A percentile compares a stretch with the other conserved stretches of the same genome.
Evolutionary conservation across 2,888 invertebrate species (phyloP).

Genomic region (Drosophila lacicola): DNA sequence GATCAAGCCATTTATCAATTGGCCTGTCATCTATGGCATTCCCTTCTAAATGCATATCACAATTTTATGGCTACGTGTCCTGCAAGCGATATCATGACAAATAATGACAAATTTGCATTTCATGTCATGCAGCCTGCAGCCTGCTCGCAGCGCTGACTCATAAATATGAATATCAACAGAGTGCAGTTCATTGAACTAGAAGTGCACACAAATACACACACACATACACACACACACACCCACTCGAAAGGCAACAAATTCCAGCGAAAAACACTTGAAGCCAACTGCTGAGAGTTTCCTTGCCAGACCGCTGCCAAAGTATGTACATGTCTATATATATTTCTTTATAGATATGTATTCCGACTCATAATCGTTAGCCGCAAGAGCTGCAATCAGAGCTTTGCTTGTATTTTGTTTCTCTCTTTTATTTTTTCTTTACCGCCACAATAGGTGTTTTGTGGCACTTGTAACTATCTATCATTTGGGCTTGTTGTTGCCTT

Average conservation of each 20-base stretch:
- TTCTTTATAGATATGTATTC: constrained; percentile 11
- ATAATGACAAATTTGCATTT: constrained; percentile 72
- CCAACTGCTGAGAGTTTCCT: constrained; percentile 27
- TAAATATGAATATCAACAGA: constrained; percentile 68
- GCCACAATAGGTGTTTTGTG: constrained; percentile 56
- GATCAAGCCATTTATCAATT: constrained; percentile 37
- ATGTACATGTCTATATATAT: background rate
- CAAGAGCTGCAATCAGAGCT: constrained; percentile 55
- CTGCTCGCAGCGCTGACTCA: constrained; percentile 39
- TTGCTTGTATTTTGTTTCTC: background rate
- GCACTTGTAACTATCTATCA: constrained; percentile 66
- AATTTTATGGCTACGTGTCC: constrained; percentile 41
- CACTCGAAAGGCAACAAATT: constrained; percentile 27
- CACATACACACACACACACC: constrained; percentile 4
- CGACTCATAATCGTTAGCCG: constrained; percentile 66
- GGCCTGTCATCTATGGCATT: constrained; percentile 36
- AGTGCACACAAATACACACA: constrained; percentile 13
- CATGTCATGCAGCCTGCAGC: constrained; percentile 54
- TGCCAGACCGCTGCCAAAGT: constrained; percentile 14
- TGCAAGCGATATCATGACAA: constrained; percentile 62
- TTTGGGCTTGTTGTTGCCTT: constrained; percentile 57
- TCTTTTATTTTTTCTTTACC: constrained; percentile 20
- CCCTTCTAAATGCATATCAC: constrained; percentile 45
- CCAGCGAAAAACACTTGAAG: constrained; percentile 53
- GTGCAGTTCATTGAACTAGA: constrained; percentile 62